Percentiles rank a stretch among this genome's conserved stretches.
Conservation (phyloP, 2,113 vertebrate species). For the Rhynchomys soricoides region DNA sequence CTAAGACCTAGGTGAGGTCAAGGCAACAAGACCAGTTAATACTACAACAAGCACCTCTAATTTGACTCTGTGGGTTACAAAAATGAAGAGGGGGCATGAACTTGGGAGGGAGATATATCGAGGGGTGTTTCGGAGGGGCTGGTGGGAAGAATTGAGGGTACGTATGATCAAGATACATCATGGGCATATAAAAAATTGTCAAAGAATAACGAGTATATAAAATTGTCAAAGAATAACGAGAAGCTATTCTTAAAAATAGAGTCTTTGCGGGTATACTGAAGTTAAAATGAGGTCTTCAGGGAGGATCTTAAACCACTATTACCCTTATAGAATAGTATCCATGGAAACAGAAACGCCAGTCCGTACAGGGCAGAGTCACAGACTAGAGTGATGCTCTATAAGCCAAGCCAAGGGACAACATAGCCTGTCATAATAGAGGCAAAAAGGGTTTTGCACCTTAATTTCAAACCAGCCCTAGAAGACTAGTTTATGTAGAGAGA, state of each 20-base stretch:
- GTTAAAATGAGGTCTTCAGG: not conserved
- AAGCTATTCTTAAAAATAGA: not conserved
- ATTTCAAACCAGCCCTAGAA: conserved; percentile 1
- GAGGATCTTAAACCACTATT: not conserved
- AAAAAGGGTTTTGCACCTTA: not conserved
- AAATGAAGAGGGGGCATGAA: not conserved
- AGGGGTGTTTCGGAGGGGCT: too few species aligned
- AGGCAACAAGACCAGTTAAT: not conserved
- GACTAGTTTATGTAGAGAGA: not conserved
- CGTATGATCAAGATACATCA: not conserved
- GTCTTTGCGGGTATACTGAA: not conserved
- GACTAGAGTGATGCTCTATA: not conserved
- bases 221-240: not conserved
- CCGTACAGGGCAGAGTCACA: not conserved
- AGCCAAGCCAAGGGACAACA: not conserved
- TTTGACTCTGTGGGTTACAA: not conserved
- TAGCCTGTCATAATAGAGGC: too few species aligned
- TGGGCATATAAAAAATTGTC: not conserved
- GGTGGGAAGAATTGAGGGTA: not conserved
- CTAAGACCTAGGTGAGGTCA: not conserved
- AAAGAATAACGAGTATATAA: not conserved
- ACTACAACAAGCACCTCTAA: not conserved
- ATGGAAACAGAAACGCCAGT: not conserved
- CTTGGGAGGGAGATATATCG: not conserved
- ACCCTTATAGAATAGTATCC: not conserved